phyloP scores from a whole-genome alignment of 2,888 invertebrate species.

The Phytoseiulus persimilis region DNA sequence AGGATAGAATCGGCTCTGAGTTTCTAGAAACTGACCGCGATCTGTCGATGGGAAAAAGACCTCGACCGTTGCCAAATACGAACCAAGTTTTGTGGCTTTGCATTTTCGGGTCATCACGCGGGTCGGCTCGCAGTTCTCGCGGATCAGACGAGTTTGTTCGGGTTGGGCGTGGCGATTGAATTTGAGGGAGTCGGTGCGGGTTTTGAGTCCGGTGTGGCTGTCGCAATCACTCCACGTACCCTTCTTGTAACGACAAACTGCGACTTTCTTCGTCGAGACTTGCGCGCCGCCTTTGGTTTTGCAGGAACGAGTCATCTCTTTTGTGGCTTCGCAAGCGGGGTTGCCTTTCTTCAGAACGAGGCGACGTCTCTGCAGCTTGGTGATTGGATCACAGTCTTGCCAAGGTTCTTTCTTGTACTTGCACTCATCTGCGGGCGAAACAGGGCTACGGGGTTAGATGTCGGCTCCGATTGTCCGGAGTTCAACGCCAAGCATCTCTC shows the following conservation, averaged over 20 bases:
- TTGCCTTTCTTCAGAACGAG: slow-evolving; percentile 78
- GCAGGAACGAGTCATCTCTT: slow-evolving; percentile 79
- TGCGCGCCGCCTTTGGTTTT: not conserved
- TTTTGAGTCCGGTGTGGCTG: slow-evolving; percentile 43
- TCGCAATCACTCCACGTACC: slow-evolving; percentile 47
- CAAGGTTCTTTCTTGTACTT: slow-evolving; percentile 77
- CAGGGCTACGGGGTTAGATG: too few species aligned
- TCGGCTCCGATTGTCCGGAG: too few species aligned
- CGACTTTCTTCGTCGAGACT: slow-evolving; percentile 40
- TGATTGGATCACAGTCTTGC: slow-evolving; percentile 77
- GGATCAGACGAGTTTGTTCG: slow-evolving; percentile 9
- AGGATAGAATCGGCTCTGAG: not conserved
- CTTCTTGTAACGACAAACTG: slow-evolving; percentile 50
- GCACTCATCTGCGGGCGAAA: slow-evolving; percentile 56
- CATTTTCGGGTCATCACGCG: slow-evolving; percentile 46
- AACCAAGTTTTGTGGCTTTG: slow-evolving; percentile 51
- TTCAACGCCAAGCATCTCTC: too few species aligned
- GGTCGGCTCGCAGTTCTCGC: slow-evolving; percentile 45
- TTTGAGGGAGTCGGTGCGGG: slow-evolving; percentile 46
- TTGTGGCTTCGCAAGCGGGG: slow-evolving; percentile 63
- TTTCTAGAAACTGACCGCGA: not conserved
- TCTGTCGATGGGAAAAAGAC: too few species aligned
- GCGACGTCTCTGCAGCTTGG: slow-evolving; percentile 68
- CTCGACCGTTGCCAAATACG: not conserved
- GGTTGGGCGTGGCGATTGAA: slow-evolving; percentile 49